These are phyloP conservation scores for Gambusia holbrooki DNA, from an alignment of 2,113 vertebrate genomes.

Conservation along the genomic window DNA sequence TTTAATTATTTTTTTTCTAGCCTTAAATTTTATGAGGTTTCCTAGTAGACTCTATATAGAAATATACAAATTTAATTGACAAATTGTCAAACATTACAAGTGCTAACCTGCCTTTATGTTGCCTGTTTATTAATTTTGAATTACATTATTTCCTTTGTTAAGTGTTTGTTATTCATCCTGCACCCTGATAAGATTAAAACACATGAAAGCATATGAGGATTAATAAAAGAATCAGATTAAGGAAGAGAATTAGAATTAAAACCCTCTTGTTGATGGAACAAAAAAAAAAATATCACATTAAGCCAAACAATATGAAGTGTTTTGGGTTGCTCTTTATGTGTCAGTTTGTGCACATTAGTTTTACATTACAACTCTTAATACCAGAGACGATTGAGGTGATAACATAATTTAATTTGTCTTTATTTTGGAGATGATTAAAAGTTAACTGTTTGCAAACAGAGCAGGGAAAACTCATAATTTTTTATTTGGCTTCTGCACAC, in stretches of 20 bases:
- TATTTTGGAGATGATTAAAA: constrained; percentile 27
- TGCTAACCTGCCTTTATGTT: too few relatives aligned
- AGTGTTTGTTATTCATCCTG: background rate
- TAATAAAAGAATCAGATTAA: constrained; percentile 1
- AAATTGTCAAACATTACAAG: too few relatives aligned
- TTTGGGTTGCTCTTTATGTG: background rate
- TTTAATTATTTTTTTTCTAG: too few relatives aligned
- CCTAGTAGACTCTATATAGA: too few relatives aligned
- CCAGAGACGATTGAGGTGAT: background rate
- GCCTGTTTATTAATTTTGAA: too few relatives aligned
- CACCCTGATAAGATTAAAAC: constrained; percentile 1
- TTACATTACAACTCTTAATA: background rate
- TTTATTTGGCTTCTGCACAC: background rate
- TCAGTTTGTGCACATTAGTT: background rate
- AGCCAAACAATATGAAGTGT: background rate
- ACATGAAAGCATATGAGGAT: background rate
- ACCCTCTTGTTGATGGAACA: background rate
- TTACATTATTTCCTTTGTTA: background rate
- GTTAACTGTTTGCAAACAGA: constrained; percentile 14
- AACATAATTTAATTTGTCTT: background rate
- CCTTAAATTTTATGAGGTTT: too few relatives aligned
- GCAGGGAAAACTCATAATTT: constrained; percentile 1
- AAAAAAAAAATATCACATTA: constrained; percentile 1
- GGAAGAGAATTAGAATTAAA: constrained; percentile 12
- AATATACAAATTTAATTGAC: too few relatives aligned